Evolutionary conservation across 2,797 vertebrate species (phyloP).

Genomic region (Micropoecilia bifurca): DNA sequence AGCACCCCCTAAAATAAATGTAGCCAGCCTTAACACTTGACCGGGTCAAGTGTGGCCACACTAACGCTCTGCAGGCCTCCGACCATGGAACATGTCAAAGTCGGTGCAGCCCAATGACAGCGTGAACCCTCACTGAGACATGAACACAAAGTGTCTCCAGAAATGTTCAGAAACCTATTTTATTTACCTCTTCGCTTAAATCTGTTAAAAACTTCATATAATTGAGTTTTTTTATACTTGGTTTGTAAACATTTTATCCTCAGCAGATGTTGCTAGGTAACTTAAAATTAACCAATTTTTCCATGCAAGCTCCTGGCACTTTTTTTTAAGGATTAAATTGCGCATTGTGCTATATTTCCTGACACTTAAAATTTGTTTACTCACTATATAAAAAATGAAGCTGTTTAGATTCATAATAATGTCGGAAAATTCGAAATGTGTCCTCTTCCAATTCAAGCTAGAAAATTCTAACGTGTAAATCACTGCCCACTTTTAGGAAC

Average conservation of each 20-base stretch:
- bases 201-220: neutral
- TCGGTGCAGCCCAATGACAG: conserved; percentile 1
- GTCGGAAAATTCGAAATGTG: neutral
- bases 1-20: conserved; percentile 32
- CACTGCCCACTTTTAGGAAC: conserved; percentile 44
- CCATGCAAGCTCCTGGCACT: neutral
- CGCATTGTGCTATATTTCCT: neutral
- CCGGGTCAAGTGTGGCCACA: conserved; percentile 33
- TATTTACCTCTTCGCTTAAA: neutral
- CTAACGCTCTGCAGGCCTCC: conserved; percentile 27
- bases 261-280: conserved; percentile 22
- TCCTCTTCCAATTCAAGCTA: neutral
- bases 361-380: neutral
- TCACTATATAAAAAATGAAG: neutral
- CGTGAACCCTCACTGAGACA: neutral
- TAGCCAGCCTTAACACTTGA: conserved; percentile 17
- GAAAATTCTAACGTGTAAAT: neutral
- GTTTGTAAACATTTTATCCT: neutral
- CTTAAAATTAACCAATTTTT: neutral
- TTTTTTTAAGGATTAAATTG: neutral
- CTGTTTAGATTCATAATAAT: neutral
- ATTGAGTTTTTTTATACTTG: neutral
- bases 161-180: neutral
- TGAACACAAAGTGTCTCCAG: neutral
- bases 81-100: conserved; percentile 17